Percentiles rank a stretch among this genome's conserved stretches.
Conservation (phyloP, 2,113 vertebrate genomes). For the Empidonax traillii region DNA sequence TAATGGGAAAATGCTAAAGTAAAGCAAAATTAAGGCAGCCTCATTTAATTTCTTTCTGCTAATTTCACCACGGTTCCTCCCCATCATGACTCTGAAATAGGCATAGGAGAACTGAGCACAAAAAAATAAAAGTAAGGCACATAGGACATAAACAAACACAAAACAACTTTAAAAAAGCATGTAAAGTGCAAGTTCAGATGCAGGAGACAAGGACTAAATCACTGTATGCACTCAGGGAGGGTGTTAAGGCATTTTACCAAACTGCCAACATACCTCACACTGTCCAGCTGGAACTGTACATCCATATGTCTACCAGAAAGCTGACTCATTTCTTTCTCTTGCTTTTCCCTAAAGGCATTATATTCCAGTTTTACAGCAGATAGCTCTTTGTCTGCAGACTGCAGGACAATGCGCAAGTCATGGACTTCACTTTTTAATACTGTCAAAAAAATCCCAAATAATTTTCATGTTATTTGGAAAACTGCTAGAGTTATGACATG, state of each 20-base stretch:
- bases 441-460: slow-evolving; percentile 43
- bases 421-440: slow-evolving; percentile 88
- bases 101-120: neutral
- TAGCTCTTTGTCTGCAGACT: slow-evolving; percentile 93
- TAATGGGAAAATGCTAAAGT: neutral
- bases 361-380: slow-evolving; percentile 74
- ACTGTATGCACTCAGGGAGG: neutral
- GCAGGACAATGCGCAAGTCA: slow-evolving; percentile 90
- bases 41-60: neutral
- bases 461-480: neutral
- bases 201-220: neutral
- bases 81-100: neutral
- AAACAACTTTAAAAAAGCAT: neutral
- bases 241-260: neutral
- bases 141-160: neutral
- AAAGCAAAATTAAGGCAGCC: neutral
- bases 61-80: neutral
- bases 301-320: slow-evolving; percentile 85
- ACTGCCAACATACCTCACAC: slow-evolving; percentile 79
- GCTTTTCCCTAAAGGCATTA: slow-evolving; percentile 68
- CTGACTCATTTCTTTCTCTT: slow-evolving; percentile 80
- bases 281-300: slow-evolving; percentile 87
- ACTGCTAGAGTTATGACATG: neutral
- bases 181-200: neutral
- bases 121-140: neutral